Percentiles rank a stretch among this genome's conserved stretches.
Conservation (phyloP, 1,140 invertebrate genomes). For the Dufourea novaeangliae region DNA sequence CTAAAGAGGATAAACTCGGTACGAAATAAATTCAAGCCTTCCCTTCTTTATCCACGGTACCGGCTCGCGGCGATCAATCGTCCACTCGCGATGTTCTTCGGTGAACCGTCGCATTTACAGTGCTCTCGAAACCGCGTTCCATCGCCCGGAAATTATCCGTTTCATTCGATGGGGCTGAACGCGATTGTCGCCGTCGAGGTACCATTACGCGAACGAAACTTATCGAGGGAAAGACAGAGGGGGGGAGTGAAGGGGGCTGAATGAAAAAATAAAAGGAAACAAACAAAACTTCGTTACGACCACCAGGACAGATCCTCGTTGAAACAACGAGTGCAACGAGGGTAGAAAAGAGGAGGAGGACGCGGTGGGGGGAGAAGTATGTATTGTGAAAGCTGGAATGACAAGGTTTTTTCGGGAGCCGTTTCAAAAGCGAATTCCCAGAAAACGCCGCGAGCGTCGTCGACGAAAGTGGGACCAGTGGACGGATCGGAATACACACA, state of each 20-base stretch:
- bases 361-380: background rate
- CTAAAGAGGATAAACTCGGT: slow-evolving; percentile 9
- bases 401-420: background rate
- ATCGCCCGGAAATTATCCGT: background rate
- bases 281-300: background rate
- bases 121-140: background rate
- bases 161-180: slow-evolving; percentile 25
- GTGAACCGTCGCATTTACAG: background rate
- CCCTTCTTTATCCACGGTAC: background rate
- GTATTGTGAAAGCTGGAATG: background rate
- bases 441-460: background rate
- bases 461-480: background rate
- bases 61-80: slow-evolving; percentile 25
- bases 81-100: background rate
- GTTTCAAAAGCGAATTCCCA: background rate
- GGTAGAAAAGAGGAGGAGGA: background rate
- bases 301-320: background rate
- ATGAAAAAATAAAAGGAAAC: too few relatives aligned
- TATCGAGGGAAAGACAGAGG: too few relatives aligned
- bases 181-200: background rate
- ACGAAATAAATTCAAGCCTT: slow-evolving; percentile 33
- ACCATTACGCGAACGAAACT: slow-evolving; percentile 13
- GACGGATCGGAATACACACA: background rate
- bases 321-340: too few relatives aligned
- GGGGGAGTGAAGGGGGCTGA: too few relatives aligned